A percentile compares a stretch with the other conserved stretches of the same genome.
Conservation (phyloP, 2,113 vertebrate genomes). For the Grammomys dolichurus region DNA sequence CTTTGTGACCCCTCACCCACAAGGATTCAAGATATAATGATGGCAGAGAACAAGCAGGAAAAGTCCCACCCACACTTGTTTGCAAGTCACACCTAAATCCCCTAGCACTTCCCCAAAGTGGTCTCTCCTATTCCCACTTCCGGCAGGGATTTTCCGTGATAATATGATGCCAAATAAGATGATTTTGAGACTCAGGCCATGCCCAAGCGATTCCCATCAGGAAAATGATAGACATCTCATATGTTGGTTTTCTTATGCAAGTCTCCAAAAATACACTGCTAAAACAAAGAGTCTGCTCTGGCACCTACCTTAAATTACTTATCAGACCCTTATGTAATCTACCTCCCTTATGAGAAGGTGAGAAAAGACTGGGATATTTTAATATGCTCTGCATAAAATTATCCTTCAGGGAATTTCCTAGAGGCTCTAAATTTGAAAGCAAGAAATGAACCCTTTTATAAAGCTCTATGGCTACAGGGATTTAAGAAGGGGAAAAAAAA, state of each 20-base stretch:
- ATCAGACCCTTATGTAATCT: conserved; percentile 63
- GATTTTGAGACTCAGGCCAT: conserved; percentile 42
- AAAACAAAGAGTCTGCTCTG: conserved; percentile 70
- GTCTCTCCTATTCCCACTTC: neutral
- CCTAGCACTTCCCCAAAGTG: neutral
- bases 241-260: conserved; percentile 44
- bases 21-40: neutral
- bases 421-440: conserved; percentile 71
- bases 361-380: conserved; percentile 63
- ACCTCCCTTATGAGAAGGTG: conserved; percentile 62
- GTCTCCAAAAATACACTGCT: conserved; percentile 58
- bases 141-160: neutral
- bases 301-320: conserved; percentile 44
- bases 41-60: neutral
- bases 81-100: neutral
- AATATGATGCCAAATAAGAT: neutral
- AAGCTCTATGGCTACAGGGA: conserved; percentile 6
- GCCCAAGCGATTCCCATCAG: neutral
- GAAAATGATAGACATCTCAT: neutral
- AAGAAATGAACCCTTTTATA: conserved; percentile 62
- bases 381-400: conserved; percentile 73
- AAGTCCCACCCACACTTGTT: neutral
- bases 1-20: neutral
- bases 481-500: conserved; percentile 16
- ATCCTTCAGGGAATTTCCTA: conserved; percentile 59